These are phyloP conservation scores for Bostrychus sinensis DNA, from an alignment of 2,113 vertebrate species.

Conservation along the genomic window DNA sequence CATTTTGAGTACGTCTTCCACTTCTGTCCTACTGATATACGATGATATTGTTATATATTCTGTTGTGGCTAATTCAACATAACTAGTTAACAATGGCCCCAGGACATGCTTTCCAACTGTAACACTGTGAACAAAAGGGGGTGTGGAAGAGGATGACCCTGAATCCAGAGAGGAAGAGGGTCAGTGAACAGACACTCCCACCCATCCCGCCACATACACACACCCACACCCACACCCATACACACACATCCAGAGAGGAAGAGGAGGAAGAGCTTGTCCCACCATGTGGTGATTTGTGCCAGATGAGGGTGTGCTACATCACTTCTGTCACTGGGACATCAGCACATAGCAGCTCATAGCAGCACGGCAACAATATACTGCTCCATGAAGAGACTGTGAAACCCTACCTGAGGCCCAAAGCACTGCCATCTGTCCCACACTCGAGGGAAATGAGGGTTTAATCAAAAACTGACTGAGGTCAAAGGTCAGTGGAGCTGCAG, in stretches of 20 bases:
- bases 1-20: too few species aligned
- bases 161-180: slow-evolving; percentile 66
- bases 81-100: background rate
- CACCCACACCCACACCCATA: slow-evolving; percentile 25
- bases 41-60: too few species aligned
- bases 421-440: slow-evolving; percentile 36
- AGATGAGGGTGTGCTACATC: slow-evolving; percentile 71
- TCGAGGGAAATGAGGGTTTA: slow-evolving; percentile 36
- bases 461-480: slow-evolving; percentile 50
- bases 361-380: slow-evolving; percentile 30
- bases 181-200: slow-evolving; percentile 67
- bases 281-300: slow-evolving; percentile 53
- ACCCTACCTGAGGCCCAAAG: slow-evolving; percentile 37
- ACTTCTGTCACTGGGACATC: slow-evolving; percentile 58
- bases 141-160: slow-evolving; percentile 56
- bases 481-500: slow-evolving; percentile 22
- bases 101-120: background rate
- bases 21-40: too few species aligned
- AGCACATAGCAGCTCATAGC: slow-evolving; percentile 43
- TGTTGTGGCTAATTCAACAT: background rate
- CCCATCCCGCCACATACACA: slow-evolving; percentile 44
- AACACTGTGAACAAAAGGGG: slow-evolving; percentile 38
- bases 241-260: slow-evolving; percentile 8
- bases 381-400: slow-evolving; percentile 35
- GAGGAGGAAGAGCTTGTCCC: slow-evolving; percentile 27